A percentile compares a stretch with the other conserved stretches of the same genome.
These are phyloP conservation scores for Craterocephalus amniculus DNA, from an alignment of 2,797 vertebrate species.

Conservation along the genomic window DNA sequence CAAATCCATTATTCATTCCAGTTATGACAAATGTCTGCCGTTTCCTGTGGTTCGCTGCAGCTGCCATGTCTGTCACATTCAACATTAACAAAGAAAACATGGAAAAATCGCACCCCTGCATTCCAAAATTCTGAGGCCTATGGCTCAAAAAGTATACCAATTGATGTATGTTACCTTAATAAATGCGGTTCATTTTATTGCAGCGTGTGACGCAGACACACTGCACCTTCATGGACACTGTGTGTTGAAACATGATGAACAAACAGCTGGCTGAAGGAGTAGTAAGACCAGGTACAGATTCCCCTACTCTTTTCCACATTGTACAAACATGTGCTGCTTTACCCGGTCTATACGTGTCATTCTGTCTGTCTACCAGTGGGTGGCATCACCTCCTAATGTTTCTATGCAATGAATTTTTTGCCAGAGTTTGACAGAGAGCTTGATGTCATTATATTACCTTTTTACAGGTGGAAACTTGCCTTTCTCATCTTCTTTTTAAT, in stretches of 20 bases:
- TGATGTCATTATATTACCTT: slow-evolving; percentile 17
- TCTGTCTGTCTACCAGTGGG: slow-evolving; percentile 77
- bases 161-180: slow-evolving; percentile 14
- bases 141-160: slow-evolving; percentile 36
- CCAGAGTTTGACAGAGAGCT: slow-evolving; percentile 9
- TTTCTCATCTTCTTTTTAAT: background rate
- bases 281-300: slow-evolving; percentile 24
- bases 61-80: slow-evolving; percentile 32
- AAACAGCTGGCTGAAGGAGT: background rate
- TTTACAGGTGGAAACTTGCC: slow-evolving; percentile 26
- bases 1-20: slow-evolving; percentile 67
- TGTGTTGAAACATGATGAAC: slow-evolving; percentile 10
- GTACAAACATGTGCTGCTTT: slow-evolving; percentile 23
- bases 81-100: slow-evolving; percentile 31
- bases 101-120: slow-evolving; percentile 25
- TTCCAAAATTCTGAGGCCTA: slow-evolving; percentile 56
- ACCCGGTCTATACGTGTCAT: slow-evolving; percentile 45
- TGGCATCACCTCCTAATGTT: slow-evolving; percentile 55
- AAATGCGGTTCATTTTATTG: slow-evolving; percentile 35
- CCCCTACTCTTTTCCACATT: background rate
- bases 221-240: slow-evolving; percentile 6
- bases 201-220: slow-evolving; percentile 28
- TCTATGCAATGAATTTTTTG: slow-evolving; percentile 28
- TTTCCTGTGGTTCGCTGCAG: slow-evolving; percentile 33
- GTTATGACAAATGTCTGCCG: slow-evolving; percentile 43